Base-by-base conservation (phyloP, 2,797 vertebrate genomes). In the Channa striata region DNA sequence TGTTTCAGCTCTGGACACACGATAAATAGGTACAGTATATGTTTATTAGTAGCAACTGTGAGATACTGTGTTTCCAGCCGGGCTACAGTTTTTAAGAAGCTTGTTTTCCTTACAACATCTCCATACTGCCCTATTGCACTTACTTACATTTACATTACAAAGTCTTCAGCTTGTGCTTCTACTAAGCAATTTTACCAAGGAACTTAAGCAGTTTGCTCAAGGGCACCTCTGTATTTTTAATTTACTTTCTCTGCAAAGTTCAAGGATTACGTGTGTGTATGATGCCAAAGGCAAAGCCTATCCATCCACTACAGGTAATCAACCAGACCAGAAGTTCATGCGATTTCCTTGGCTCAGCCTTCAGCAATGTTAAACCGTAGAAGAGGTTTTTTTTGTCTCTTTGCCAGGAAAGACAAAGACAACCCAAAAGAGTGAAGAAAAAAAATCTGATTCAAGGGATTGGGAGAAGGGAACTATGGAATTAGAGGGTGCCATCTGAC, bases 401-500 rank as follows among this genome's bases (percentile, higher is more conserved):
- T 57, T 72, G 47, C 20, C 57, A 66, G 63, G 39, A 54, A 79
- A 83, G 61, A 80, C 63, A 85, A 87, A 84, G 56, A 74, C 64
- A 74, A 72, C 59, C 59, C 50, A 59, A 66, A 71, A 36, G 65
- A 21, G 23, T 7, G 52, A 40, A 47, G 12, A 51, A 36, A 49
- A 48, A 54, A 64, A 40, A 71, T 73, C 53, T 1, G 33, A 67
- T 65, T 68, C 71, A 85, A 74, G 59, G 51, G 69, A 81, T 68
- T 72, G 60, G 62, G 61, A 51, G 36, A 78, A 33, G 36, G 23
- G 57, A 87, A 88, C 54, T 8, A 2, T 59, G 59, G 79, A 72
- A 75, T 84, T 82, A 81, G 44, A 84, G 66, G 67, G 52, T 74
- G 80, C 67, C 75, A 74, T 74, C 79, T 86, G 83, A 87, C 75